phyloP scores from a whole-genome alignment of 2,797 vertebrate species.

The Ataeniobius toweri region DNA sequence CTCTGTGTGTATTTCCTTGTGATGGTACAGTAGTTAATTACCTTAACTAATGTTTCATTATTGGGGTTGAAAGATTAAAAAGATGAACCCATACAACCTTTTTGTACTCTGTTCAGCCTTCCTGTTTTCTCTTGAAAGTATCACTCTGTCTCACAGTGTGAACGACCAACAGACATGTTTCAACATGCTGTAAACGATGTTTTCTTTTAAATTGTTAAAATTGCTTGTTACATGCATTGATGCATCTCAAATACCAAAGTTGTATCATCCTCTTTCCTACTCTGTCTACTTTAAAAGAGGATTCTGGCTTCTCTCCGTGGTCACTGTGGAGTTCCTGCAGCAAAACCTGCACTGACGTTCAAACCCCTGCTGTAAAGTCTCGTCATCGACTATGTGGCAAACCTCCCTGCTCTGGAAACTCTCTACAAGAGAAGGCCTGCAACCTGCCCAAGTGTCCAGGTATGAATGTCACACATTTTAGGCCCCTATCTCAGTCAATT shows the following conservation, averaged over 20 bases:
- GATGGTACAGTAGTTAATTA: no score
- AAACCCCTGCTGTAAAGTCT: conserved; percentile 75
- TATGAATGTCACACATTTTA: conserved; percentile 33
- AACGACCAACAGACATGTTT: neutral
- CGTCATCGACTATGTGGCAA: conserved; percentile 78
- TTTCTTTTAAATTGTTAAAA: neutral
- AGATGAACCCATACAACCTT: neutral
- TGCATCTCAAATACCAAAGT: neutral
- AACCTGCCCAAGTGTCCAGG: conserved; percentile 88
- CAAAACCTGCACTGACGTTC: conserved; percentile 80
- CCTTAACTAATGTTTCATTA: neutral
- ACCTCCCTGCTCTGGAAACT: conserved; percentile 78
- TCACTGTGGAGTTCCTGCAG: conserved; percentile 85
- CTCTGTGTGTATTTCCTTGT: neutral
- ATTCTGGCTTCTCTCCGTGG: conserved; percentile 81
- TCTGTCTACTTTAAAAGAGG: conserved; percentile 66
- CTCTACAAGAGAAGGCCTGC: conserved; percentile 82
- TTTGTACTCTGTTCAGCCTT: neutral
- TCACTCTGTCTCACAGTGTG: neutral
- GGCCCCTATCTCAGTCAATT: neutral
- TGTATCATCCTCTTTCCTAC: neutral
- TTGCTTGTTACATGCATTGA: neutral
- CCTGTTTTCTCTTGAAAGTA: neutral
- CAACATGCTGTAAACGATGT: neutral
- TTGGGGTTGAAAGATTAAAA: neutral